Percentiles rank a stretch among this genome's conserved stretches.
phyloP scores from a whole-genome alignment of 2,113 vertebrate genomes.

The Craseonycteris thonglongyai region DNA sequence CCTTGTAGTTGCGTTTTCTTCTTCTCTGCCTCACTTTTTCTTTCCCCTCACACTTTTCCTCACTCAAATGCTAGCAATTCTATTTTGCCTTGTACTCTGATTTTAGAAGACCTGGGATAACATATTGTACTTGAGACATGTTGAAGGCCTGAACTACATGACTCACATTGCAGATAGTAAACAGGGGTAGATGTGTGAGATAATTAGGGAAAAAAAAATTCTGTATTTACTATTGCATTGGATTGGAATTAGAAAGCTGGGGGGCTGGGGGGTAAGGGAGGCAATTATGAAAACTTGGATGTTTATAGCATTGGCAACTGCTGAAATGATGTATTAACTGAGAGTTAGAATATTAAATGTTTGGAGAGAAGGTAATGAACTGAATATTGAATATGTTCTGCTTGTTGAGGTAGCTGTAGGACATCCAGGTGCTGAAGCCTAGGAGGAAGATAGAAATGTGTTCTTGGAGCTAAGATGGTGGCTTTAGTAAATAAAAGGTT shows the following conservation, averaged over 20 bases:
- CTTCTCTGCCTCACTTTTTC: background rate
- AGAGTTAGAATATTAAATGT: background rate
- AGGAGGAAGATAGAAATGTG: background rate
- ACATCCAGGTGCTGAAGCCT: background rate
- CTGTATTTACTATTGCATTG: background rate
- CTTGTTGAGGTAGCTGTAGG: background rate
- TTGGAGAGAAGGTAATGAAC: background rate
- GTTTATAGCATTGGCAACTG: background rate
- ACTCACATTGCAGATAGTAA: background rate
- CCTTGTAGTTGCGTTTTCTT: background rate
- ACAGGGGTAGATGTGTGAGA: background rate
- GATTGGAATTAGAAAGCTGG: background rate
- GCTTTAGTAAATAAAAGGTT: conserved; percentile 48
- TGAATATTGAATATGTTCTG: background rate
- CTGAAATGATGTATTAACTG: background rate
- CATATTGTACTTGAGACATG: background rate
- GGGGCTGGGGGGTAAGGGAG: background rate
- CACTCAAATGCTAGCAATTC: background rate
- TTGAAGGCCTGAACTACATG: background rate
- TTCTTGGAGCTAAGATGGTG: conserved; percentile 6
- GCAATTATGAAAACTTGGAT: background rate
- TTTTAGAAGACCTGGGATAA: background rate
- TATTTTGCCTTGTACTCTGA: background rate
- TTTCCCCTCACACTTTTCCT: background rate
- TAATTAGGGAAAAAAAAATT: background rate